Conservation (phyloP, 2,797 vertebrate genomes). For the Halcyon badia region DNA sequence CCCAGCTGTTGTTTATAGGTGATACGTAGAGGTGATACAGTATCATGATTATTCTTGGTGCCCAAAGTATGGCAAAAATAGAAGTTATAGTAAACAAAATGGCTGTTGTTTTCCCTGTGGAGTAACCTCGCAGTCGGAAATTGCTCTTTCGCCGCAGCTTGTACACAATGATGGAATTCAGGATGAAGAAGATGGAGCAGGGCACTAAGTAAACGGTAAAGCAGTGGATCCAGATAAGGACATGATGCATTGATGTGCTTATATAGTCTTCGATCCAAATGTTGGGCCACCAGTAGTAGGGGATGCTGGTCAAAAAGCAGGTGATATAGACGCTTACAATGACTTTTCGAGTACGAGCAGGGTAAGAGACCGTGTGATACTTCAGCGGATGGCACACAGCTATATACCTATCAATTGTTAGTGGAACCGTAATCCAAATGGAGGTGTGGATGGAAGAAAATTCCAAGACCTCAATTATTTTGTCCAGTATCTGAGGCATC, state of each 20-base stretch:
- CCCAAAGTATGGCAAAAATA: conserved; percentile 95
- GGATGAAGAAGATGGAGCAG: conserved; percentile 94
- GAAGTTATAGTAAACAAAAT: conserved; percentile 96
- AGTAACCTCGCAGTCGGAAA: conserved; percentile 93
- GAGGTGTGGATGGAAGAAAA: conserved; percentile 98
- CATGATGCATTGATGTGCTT: conserved; percentile 88
- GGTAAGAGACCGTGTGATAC: conserved; percentile 95
- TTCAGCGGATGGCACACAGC: conserved; percentile 95
- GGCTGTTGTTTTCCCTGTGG: conserved; percentile 95
- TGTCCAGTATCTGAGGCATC: conserved; percentile 89
- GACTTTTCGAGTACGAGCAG: conserved; percentile 92
- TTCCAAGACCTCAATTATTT: conserved; percentile 92
- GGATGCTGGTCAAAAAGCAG: conserved; percentile 91
- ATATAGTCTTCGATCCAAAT: conserved; percentile 90
- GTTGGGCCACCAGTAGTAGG: conserved; percentile 98
- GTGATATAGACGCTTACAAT: conserved; percentile 91
- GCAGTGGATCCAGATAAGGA: conserved; percentile 95
- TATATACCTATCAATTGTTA: conserved; percentile 95
- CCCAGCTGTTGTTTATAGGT: conserved; percentile 84
- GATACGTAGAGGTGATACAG: conserved; percentile 94
- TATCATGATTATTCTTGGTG: conserved; percentile 92
- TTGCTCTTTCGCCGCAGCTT: conserved; percentile 92
- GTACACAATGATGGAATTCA: conserved; percentile 93
- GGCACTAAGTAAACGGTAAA: conserved; percentile 93
- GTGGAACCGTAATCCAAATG: conserved; percentile 96